Evolutionary conservation across 2,113 vertebrate species (phyloP).

Genomic region (Phalacrocorax pelagicus): DNA sequence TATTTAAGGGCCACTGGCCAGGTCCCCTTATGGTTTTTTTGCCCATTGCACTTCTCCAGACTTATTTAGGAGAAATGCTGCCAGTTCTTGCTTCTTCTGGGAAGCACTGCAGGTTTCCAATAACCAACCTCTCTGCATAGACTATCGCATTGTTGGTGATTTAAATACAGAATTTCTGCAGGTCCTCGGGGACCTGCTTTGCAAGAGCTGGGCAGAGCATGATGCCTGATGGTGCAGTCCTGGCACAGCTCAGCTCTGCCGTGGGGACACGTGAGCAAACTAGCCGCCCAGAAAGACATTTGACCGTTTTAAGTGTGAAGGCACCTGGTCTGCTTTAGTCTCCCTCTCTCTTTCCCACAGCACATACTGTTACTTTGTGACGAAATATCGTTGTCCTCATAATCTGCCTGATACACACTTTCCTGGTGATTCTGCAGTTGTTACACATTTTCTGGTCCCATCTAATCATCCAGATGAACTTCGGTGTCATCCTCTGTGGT

Average conservation of each 20-base stretch:
- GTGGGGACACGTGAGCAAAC: neutral
- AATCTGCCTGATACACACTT: conserved; percentile 78
- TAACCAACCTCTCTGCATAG: neutral
- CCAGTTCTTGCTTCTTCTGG: neutral
- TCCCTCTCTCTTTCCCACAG: conserved; percentile 31
- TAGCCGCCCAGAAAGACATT: neutral
- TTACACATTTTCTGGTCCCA: conserved; percentile 84
- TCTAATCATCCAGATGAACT: conserved; percentile 80
- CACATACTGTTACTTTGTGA: conserved; percentile 68
- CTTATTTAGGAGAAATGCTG: neutral
- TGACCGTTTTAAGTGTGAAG: neutral
- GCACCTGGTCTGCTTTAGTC: neutral
- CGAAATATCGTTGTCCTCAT: conserved; percentile 72
- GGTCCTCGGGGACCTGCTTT: neutral
- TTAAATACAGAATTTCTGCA: neutral
- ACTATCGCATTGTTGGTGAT: neutral
- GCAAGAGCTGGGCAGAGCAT: rapidly evolving
- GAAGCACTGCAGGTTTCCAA: neutral
- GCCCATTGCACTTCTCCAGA: neutral
- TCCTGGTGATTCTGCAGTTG: conserved; percentile 78
- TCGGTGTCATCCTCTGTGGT: conserved; percentile 73
- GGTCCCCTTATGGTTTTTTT: neutral
- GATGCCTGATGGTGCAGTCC: neutral
- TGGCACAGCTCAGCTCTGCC: neutral
- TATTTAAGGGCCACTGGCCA: neutral